phyloP scores from a whole-genome alignment of 2,888 invertebrate genomes.

The Hybos culiciformis region DNA sequence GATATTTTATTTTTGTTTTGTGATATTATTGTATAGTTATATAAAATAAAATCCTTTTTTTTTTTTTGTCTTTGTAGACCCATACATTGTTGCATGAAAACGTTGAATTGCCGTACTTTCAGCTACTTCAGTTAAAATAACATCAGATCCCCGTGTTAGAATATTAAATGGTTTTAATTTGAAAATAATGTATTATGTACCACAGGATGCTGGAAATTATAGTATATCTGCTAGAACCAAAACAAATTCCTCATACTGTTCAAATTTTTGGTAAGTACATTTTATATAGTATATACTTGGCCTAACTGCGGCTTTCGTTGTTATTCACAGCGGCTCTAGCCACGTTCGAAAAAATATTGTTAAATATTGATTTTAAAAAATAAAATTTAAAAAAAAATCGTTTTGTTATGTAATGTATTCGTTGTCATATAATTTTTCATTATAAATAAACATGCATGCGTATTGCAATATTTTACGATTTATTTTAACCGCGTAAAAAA shows the following conservation, averaged over 20 bases:
- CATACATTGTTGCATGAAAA: constrained; percentile 50
- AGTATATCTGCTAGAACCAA: constrained; percentile 49
- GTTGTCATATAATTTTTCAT: no score
- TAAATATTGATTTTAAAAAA: no score
- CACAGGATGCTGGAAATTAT: constrained; percentile 53
- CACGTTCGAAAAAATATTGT: no score
- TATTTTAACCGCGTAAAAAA: no score
- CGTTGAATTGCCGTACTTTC: constrained; percentile 50
- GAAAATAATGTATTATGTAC: constrained; percentile 48
- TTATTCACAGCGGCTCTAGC: no score
- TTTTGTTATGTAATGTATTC: no score
- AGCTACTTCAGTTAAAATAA: constrained; percentile 49
- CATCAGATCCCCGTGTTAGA: constrained; percentile 47
- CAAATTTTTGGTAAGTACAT: constrained; percentile 48
- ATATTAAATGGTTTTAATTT: constrained; percentile 49
- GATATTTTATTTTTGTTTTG: not conserved
- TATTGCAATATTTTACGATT: no score
- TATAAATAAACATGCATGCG: no score
- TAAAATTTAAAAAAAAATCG: no score
- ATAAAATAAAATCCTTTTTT: no score
- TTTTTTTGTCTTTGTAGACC: constrained; percentile 33
- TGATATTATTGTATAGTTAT: no score
- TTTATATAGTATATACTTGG: not conserved
- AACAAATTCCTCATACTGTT: constrained; percentile 51
- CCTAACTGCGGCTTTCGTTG: no score